Base-by-base conservation (phyloP, 2,888 invertebrate species). In the Nudaria mundana region DNA sequence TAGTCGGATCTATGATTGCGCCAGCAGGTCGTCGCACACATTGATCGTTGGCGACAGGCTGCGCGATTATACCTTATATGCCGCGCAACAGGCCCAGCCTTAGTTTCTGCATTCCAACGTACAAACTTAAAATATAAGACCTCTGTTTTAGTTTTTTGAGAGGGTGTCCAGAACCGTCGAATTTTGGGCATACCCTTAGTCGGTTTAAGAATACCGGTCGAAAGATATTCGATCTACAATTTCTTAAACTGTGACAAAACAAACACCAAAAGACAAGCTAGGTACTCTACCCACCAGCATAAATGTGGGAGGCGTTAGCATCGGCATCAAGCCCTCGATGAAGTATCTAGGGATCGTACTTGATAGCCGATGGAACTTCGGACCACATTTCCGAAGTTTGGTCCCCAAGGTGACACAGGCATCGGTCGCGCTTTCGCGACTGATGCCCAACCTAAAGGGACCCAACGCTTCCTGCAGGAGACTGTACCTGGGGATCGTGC, bases 21-120 rank as follows among this genome's bases (percentile, higher is more conserved):
- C 82, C 78, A n/a, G n/a, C n/a, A 76, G 81, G 75, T 80, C 79
- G 66, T 66, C 69, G 77, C 43, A 74, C 79, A 66, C 69, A 80
- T 82, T 72, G 81, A 82, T 81, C 76, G 71, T 48, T 50, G 54
- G 52, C 51, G 64, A 63, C 63, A 63, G 61, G 64, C 63, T 59
- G 56, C 56, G 71, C 71, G 69, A 71, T 62, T 58, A 64, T 68
- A 48, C 51, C 56, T 57, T 60, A 56, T 55, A 57, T 47, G 55
- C 58, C 66, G 70, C 70, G 73, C 75, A 73, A 72, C 50, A 65
- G 65, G 64, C 61, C 66, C 55, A 48, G 72, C 65, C 70, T 72
- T 76, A 66, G 71, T 54, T 66, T 56, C 52, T 56, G 52, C 71
- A 70, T 66, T n/a, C n/a, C n/a, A n/a, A n/a, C n/a, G n/a, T n/a